Percentiles rank a stretch among this genome's conserved stretches.
Conservation (phyloP, 1,140 invertebrate species). For the Drosophila pectinifera region DNA sequence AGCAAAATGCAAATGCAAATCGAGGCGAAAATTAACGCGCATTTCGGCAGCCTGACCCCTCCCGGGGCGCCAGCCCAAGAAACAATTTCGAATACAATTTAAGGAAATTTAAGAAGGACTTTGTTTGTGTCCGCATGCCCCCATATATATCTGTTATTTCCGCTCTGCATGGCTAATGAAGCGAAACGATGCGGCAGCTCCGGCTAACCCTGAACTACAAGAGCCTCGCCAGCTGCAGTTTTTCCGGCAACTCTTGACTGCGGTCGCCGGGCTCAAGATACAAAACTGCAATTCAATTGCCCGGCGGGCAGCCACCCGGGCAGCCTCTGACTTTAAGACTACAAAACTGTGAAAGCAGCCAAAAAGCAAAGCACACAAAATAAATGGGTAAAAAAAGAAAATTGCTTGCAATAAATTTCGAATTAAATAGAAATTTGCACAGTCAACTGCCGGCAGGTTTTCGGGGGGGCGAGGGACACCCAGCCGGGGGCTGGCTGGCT, state of each 20-base stretch:
- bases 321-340: slow-evolving; percentile 47
- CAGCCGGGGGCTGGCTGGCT: slow-evolving; percentile 18
- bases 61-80: slow-evolving; percentile 17
- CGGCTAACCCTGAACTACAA: slow-evolving; percentile 25
- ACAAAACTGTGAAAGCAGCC: slow-evolving; percentile 8
- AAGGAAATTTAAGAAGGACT: slow-evolving; percentile 44
- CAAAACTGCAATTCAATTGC: slow-evolving; percentile 47
- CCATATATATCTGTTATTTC: slow-evolving; percentile 37
- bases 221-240: slow-evolving; percentile 19
- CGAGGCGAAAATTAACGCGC: slow-evolving; percentile 55
- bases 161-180: slow-evolving; percentile 62
- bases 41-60: slow-evolving; percentile 37
- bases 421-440: slow-evolving; percentile 82
- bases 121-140: slow-evolving; percentile 20
- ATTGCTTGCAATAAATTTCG: slow-evolving; percentile 79
- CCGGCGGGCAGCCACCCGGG: slow-evolving; percentile 16
- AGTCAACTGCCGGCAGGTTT: slow-evolving; percentile 40
- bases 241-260: slow-evolving; percentile 35
- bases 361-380: slow-evolving; percentile 4
- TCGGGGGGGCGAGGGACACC: slow-evolving; percentile 7
- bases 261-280: slow-evolving; percentile 34
- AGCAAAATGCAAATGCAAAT: slow-evolving; percentile 65
- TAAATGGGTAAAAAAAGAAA: slow-evolving; percentile 30
- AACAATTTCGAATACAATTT: slow-evolving; percentile 50
- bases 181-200: slow-evolving; percentile 33